phyloP scores from a whole-genome alignment of 2,797 vertebrate genomes.

The Sphenopsis melanotis region DNA sequence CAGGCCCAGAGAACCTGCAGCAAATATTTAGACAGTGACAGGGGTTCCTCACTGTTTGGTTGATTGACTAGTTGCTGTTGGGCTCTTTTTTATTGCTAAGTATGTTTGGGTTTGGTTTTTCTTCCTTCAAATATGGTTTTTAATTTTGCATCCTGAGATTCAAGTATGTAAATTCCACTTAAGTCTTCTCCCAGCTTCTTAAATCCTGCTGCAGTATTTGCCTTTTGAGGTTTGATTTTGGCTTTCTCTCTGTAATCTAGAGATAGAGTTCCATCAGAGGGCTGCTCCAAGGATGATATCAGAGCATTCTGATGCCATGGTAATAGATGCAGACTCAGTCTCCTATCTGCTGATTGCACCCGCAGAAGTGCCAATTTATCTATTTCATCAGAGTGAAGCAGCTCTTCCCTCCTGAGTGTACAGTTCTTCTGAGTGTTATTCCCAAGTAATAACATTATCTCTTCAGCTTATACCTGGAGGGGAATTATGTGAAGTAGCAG shows the following conservation, averaged over 20 bases:
- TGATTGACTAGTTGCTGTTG: neutral
- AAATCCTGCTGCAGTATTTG: neutral
- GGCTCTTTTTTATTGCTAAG: neutral
- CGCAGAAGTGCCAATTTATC: slow-evolving; percentile 20
- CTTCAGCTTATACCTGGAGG: slow-evolving; percentile 24
- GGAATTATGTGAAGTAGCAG: slow-evolving; percentile 17
- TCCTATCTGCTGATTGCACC: slow-evolving; percentile 28
- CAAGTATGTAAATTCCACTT: neutral
- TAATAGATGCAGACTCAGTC: slow-evolving; percentile 1
- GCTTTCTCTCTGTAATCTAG: neutral
- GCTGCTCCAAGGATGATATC: neutral
- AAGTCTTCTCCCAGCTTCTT: neutral
- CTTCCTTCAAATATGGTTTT: neutral
- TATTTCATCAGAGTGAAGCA: slow-evolving; percentile 37
- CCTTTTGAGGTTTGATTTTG: neutral
- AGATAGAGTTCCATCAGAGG: neutral
- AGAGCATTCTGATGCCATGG: neutral
- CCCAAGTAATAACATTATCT: slow-evolving; percentile 7
- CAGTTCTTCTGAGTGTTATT: slow-evolving; percentile 35
- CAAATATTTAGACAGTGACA: neutral
- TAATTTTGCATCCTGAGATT: neutral
- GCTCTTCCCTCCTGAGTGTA: slow-evolving; percentile 13
- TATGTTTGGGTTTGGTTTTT: neutral
- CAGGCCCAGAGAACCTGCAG: neutral
- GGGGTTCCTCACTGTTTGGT: neutral